Conservation (phyloP, 1,140 invertebrate genomes). For the Orchestia grillus region DNA sequence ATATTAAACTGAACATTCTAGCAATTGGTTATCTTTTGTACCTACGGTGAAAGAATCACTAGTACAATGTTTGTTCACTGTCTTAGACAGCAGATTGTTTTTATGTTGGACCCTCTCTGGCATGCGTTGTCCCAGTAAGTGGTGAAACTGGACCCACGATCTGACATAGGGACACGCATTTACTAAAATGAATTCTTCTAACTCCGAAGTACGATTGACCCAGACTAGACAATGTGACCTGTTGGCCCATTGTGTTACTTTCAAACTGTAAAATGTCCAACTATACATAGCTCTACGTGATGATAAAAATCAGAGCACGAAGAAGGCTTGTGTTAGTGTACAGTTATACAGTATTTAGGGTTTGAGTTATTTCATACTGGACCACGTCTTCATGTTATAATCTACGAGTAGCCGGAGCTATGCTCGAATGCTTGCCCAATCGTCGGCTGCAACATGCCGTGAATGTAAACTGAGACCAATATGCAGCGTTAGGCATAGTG, state of each 20-base stretch:
- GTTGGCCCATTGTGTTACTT: not conserved
- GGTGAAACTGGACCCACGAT: not conserved
- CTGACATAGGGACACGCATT: not conserved
- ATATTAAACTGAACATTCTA: not conserved
- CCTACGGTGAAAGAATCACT: not conserved
- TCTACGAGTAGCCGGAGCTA: too few species aligned
- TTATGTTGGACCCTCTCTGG: not conserved
- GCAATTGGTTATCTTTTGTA: not conserved
- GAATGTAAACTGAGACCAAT: not conserved
- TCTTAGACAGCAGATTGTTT: not conserved
- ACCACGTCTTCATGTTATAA: too few species aligned
- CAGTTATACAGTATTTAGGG: too few species aligned
- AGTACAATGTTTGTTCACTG: not conserved
- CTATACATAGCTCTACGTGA: too few species aligned
- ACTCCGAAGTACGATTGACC: not conserved
- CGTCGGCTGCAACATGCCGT: not conserved
- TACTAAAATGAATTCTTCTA: not conserved
- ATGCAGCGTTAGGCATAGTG: not conserved
- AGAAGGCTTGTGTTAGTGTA: too few species aligned
- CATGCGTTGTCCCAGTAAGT: not conserved
- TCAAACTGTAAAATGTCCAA: too few species aligned
- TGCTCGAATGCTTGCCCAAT: not conserved
- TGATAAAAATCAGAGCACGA: too few species aligned
- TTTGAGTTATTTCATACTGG: too few species aligned
- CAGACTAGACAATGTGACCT: not conserved